phyloP scores from a whole-genome alignment of 2,888 invertebrate species.

The Sisyra terminalis region DNA sequence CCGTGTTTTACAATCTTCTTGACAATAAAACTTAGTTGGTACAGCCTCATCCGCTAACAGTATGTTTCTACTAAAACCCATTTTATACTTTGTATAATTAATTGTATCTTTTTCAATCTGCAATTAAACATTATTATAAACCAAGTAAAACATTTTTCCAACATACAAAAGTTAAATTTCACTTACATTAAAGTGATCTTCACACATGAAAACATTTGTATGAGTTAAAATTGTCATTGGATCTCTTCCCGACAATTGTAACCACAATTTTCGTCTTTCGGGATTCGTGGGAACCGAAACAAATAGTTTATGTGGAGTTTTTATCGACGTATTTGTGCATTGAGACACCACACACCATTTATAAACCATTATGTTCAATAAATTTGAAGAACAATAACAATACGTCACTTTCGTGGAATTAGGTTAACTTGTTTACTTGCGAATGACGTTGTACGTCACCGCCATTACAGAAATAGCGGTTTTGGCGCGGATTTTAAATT shows the following conservation, averaged over 20 bases:
- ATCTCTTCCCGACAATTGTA: conserved; percentile 6
- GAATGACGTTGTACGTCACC: too few relatives aligned
- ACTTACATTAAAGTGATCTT: conserved; percentile 8
- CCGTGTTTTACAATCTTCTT: neutral
- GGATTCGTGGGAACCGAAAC: neutral
- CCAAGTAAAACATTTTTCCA: neutral
- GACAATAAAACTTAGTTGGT: neutral
- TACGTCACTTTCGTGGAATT: too few relatives aligned
- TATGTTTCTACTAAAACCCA: neutral
- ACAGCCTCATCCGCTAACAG: neutral
- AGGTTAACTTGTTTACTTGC: too few relatives aligned
- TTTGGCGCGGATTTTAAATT: too few relatives aligned
- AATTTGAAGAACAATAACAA: too few relatives aligned
- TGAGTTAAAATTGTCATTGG: neutral
- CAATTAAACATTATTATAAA: neutral
- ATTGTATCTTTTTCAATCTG: neutral
- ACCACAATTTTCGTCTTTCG: conserved; percentile 5
- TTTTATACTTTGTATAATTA: conserved; percentile 8
- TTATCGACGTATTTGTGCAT: neutral
- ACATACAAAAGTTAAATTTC: neutral
- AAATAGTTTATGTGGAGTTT: neutral
- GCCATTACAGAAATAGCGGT: too few relatives aligned
- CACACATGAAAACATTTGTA: conserved; percentile 6
- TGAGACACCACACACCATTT: neutral
- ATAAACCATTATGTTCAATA: neutral